A percentile compares a stretch with the other conserved stretches of the same genome.
Conservation (phyloP, 2,888 invertebrate species). For the Escarpia spicata region DNA sequence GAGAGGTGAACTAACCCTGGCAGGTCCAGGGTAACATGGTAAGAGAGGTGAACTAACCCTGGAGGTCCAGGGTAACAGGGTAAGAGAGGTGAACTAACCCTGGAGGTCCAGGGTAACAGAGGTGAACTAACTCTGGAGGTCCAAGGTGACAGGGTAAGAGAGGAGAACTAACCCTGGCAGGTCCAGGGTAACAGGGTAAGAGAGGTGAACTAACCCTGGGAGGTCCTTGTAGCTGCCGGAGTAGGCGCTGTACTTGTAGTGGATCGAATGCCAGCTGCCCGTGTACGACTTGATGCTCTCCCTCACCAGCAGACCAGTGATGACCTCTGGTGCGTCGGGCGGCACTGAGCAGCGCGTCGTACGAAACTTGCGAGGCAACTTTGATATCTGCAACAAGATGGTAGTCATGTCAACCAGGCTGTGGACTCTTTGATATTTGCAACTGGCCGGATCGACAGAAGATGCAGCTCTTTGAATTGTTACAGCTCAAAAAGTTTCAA, state of each 20-base stretch:
- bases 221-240: conserved; percentile 87
- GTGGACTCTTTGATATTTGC: no score
- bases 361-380: conserved; percentile 78
- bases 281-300: conserved; percentile 82
- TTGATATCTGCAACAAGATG: conserved; percentile 56
- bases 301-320: conserved; percentile 74
- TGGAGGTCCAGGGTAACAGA: background rate
- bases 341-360: conserved; percentile 78
- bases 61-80: no score
- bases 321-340: conserved; percentile 62
- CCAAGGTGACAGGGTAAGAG: background rate
- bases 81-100: background rate
- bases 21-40: no score
- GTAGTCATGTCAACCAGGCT: no score
- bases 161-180: background rate
- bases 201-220: conserved; percentile 67
- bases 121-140: background rate
- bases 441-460: no score
- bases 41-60: no score
- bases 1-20: no score
- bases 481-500: no score
- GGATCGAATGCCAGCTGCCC: conserved; percentile 87
- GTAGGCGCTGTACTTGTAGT: conserved; percentile 90
- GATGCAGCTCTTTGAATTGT: no score
- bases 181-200: background rate